Conservation (phyloP, 1,140 invertebrate genomes). For the Theocolax elegans region DNA sequence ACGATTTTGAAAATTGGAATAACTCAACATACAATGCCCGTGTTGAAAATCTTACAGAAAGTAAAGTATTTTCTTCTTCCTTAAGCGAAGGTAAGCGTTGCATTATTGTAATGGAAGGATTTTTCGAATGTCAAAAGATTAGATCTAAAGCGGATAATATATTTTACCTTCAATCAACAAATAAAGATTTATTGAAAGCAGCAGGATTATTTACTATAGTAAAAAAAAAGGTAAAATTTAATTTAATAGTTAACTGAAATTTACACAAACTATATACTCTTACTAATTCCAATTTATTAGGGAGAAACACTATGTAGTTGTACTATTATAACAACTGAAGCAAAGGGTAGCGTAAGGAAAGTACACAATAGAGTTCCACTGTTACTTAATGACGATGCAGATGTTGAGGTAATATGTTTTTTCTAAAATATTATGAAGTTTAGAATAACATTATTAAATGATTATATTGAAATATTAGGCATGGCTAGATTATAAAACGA, state of each 20-base stretch:
- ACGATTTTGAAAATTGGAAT: conserved; percentile 24
- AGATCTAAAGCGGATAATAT: conserved; percentile 4
- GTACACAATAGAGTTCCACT: conserved; percentile 28
- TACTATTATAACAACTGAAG: conserved; percentile 31
- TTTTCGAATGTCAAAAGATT: conserved; percentile 31
- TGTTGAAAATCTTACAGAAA: conserved; percentile 37
- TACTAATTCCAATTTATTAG: conserved; percentile 8
- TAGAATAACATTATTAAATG: background rate
- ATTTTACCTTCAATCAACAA: conserved; percentile 21
- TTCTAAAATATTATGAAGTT: no score
- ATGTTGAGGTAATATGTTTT: conserved; percentile 19
- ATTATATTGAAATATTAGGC: conserved; percentile 4
- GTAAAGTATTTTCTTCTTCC: conserved; percentile 26
- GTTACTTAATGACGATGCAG: conserved; percentile 8
- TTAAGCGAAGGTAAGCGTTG: conserved; percentile 31
- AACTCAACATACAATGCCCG: conserved; percentile 32
- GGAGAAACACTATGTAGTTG: conserved; percentile 18
- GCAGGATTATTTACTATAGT: conserved; percentile 29
- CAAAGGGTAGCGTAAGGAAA: conserved; percentile 7
- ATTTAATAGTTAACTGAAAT: background rate
- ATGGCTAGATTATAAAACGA: conserved; percentile 25
- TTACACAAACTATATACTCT: background rate
- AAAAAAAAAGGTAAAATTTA: conserved; percentile 20
- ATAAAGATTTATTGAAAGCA: conserved; percentile 33
- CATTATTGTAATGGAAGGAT: conserved; percentile 37